A percentile compares a stretch with the other conserved stretches of the same genome.
Conservation (phyloP, 2,888 invertebrate species). For the Conistra vaccinii region DNA sequence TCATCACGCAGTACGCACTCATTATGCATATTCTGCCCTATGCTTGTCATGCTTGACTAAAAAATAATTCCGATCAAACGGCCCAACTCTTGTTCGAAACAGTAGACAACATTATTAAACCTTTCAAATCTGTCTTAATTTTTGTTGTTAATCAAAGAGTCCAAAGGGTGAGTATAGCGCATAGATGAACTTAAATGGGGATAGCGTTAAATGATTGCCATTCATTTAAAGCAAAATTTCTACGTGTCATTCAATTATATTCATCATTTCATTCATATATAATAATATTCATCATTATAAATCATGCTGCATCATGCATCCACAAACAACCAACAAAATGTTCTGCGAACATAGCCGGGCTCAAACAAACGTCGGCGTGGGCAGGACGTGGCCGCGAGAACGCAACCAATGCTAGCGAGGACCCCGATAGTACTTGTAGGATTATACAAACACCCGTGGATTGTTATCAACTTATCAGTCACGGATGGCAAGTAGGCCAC, state of each 20-base stretch:
- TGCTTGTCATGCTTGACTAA: background rate
- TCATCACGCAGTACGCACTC: background rate
- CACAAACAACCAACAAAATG: background rate
- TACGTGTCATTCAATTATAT: no score
- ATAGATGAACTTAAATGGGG: background rate
- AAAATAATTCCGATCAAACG: background rate
- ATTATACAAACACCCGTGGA: conserved; percentile 13
- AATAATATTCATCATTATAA: no score
- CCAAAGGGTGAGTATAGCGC: background rate
- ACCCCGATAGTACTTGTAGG: conserved; percentile 20
- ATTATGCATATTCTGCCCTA: background rate
- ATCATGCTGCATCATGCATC: no score
- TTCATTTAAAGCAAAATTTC: no score
- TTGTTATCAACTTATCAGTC: conserved; percentile 23
- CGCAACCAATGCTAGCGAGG: conserved; percentile 17
- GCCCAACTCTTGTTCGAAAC: background rate
- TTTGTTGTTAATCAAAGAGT: background rate
- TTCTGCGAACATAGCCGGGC: background rate
- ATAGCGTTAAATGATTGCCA: background rate
- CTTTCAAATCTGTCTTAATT: background rate
- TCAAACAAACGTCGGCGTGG: background rate
- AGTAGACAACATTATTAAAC: background rate
- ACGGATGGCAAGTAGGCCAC: conserved; percentile 23
- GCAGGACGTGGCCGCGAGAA: background rate
- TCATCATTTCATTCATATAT: no score